Conservation (phyloP, 2,888 invertebrate genomes). For the Lamellibrachia satsuma region DNA sequence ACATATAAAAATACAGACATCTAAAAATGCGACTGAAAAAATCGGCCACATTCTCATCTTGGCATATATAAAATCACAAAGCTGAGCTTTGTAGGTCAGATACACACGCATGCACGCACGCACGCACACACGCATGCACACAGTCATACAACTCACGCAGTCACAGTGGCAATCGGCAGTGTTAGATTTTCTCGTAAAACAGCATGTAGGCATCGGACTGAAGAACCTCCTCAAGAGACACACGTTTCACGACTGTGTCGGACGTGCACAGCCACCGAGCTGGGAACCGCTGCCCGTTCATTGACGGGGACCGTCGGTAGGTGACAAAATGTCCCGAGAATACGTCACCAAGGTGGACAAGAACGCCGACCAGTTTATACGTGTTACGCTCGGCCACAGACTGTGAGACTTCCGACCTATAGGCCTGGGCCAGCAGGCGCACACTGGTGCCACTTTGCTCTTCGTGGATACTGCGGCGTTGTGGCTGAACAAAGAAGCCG, state of each 20-base stretch:
- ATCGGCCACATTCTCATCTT: too few species aligned
- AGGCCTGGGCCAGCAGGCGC: slow-evolving; percentile 37
- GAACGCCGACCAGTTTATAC: slow-evolving; percentile 85
- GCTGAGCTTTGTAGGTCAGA: too few species aligned
- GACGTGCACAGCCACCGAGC: slow-evolving; percentile 86
- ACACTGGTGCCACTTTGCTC: slow-evolving; percentile 19
- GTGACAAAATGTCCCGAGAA: slow-evolving; percentile 95
- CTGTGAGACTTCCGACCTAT: slow-evolving; percentile 43
- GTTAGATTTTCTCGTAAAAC: slow-evolving; percentile 79
- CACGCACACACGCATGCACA: too few species aligned
- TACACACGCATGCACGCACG: too few species aligned
- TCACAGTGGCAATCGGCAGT: not conserved
- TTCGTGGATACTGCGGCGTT: slow-evolving; percentile 24
- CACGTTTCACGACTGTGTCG: slow-evolving; percentile 84
- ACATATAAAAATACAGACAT: too few species aligned
- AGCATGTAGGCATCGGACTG: slow-evolving; percentile 89
- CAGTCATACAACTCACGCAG: not conserved
- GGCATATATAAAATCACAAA: too few species aligned
- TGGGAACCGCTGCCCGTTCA: slow-evolving; percentile 49
- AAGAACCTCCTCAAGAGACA: slow-evolving; percentile 82
- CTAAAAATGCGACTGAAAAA: too few species aligned
- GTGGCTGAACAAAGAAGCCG: slow-evolving; percentile 48
- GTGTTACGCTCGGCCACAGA: slow-evolving; percentile 64
- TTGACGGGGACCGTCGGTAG: slow-evolving; percentile 75
- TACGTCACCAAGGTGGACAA: slow-evolving; percentile 89